Base-by-base conservation (phyloP, 2,888 invertebrate species). In the Aethes cnicana region DNA sequence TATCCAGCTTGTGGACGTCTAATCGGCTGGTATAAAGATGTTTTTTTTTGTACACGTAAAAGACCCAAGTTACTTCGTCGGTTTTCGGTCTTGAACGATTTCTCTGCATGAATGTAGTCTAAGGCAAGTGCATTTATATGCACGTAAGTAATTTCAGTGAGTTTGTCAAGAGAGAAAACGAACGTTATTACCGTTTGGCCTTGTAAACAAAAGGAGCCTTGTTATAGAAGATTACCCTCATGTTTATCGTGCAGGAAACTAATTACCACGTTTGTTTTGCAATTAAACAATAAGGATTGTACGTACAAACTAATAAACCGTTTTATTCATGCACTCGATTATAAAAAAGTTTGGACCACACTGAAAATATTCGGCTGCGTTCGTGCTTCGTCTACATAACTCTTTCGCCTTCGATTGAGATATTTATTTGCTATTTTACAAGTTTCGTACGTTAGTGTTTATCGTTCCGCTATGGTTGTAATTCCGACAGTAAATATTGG, bases 361-460 rank as follows among this genome's bases (percentile, higher is more conserved):
- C 41, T 26, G 17, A 23, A 49, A 44, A 26, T 32, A 32, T 54
- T 44, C 30, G 44, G 47, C 43, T 41, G 30, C 57, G 62, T 82
- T 68, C 84, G 84, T 84, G 85, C 73, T 60, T 57, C 57, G 50
- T 49, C 49, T 43, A 59, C 72, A 82, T 84, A 74, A 82, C 71
- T 84, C 74, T 71, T 63, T 57, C 53, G 48, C 39, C 59, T 63
- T 57, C 72, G 71, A 83, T 81, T 79, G 78, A 80, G 81, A 83
- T 81, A 83, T 84, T 84, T 82, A 82, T 81, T 80, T 68, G 66
- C 72, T 77, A 74, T 77, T 79, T 75, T 68, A 74, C 77, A 74
- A 82, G 71, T 83, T 77, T 62, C 66, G 63, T 66, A 57, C 57
- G 69, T 69, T 57, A 62, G 71, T 67, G 72, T 75, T 77, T 69